These are phyloP conservation scores for Dipodomys spectabilis DNA, from an alignment of 2,113 vertebrate species.

Conservation along the genomic window DNA sequence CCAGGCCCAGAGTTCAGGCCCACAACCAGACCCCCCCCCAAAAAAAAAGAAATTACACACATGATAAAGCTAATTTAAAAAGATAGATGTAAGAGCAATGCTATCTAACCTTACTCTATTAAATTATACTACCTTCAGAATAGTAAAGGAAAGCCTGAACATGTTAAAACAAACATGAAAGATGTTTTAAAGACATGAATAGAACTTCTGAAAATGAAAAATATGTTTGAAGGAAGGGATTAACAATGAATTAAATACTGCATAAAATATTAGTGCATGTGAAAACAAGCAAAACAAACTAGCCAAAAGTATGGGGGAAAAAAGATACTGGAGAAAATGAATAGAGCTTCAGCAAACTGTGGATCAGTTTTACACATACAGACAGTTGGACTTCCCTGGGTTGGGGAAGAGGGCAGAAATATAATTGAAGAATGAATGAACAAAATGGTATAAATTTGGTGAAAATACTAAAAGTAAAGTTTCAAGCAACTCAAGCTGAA, in stretches of 20 bases:
- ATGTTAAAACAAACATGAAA: background rate
- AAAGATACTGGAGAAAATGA: background rate
- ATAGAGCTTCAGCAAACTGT: background rate
- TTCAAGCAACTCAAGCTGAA: background rate
- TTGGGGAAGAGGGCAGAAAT: background rate
- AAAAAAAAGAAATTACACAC: background rate
- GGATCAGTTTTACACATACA: background rate
- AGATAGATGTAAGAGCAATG: background rate
- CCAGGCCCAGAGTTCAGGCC: no score
- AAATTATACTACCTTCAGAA: background rate
- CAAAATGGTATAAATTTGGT: background rate
- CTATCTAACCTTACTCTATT: background rate
- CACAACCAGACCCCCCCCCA: no score
- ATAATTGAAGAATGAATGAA: constrained; percentile 25
- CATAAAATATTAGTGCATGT: background rate
- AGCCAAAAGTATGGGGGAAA: background rate
- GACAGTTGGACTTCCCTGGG: background rate
- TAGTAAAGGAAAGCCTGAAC: background rate
- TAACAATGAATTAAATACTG: background rate
- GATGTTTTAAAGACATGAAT: background rate
- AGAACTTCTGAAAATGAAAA: constrained; percentile 11
- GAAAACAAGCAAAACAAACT: background rate
- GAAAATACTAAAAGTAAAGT: background rate
- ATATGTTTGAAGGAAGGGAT: background rate
- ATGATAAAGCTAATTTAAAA: background rate